Evolutionary conservation across 2,888 invertebrate genomes (phyloP).

Genomic region (Petrolisthes manimaculis): DNA sequence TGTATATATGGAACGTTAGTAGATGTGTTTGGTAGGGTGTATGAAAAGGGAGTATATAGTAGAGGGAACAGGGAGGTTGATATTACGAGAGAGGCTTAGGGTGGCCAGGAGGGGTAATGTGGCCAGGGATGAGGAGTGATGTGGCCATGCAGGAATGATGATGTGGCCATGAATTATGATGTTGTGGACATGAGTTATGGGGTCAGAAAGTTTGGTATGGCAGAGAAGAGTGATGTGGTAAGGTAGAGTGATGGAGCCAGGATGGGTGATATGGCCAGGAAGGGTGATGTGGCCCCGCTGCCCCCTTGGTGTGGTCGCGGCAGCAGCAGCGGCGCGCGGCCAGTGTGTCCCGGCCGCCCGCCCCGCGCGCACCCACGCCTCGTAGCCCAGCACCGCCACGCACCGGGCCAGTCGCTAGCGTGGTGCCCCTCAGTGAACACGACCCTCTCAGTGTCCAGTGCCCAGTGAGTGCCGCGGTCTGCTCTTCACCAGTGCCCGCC

Average conservation of each 20-base stretch:
- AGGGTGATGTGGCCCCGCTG: slow-evolving; percentile 31
- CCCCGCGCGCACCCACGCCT: slow-evolving; percentile 57
- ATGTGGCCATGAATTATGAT: too few species aligned
- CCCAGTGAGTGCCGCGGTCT: slow-evolving; percentile 48
- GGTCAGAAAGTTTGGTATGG: background rate
- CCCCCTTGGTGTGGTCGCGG: slow-evolving; percentile 44
- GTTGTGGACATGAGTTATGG: too few species aligned
- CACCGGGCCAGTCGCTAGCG: slow-evolving; percentile 59
- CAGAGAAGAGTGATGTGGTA: slow-evolving; percentile 10
- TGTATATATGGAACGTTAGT: too few species aligned
- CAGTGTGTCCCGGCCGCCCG: slow-evolving; percentile 52
- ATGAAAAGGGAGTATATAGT: too few species aligned
- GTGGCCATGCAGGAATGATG: too few species aligned
- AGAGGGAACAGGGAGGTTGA: too few species aligned
- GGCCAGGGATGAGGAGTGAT: too few species aligned
- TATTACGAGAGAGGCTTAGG: too few species aligned
- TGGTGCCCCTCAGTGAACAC: slow-evolving; percentile 59
- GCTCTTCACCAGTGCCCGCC: background rate
- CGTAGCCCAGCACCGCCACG: slow-evolving; percentile 48
- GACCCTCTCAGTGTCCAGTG: slow-evolving; percentile 50
- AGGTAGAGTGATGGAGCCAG: slow-evolving; percentile 30
- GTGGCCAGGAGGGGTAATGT: too few species aligned
- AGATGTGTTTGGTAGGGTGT: too few species aligned
- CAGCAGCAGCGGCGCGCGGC: slow-evolving; percentile 49
- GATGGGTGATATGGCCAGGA: slow-evolving; percentile 30